Evolutionary conservation across 2,797 vertebrate species (phyloP).

Genomic region (Centroberyx gerrardi): DNA sequence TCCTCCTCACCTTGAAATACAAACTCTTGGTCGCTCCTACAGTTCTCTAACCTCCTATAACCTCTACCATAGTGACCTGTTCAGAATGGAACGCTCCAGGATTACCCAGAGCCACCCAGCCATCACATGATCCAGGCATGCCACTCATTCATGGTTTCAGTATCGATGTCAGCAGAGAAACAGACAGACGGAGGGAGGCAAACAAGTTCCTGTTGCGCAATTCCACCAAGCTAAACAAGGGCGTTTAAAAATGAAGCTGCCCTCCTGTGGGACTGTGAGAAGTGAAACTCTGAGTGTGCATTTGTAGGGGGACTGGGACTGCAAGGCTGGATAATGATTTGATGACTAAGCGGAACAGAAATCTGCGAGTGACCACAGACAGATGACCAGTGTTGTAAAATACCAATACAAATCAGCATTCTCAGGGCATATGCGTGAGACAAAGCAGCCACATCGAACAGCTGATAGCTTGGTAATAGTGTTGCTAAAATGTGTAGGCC

Average conservation of each 20-base stretch:
- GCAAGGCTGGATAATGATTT: slow-evolving; percentile 4
- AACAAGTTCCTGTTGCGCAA: slow-evolving; percentile 74
- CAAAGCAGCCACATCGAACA: slow-evolving; percentile 2
- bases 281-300: slow-evolving; percentile 27
- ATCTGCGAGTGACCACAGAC: slow-evolving; percentile 17
- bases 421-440: slow-evolving; percentile 12
- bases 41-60: slow-evolving; percentile 51
- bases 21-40: slow-evolving; percentile 17
- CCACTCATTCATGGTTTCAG: slow-evolving; percentile 74
- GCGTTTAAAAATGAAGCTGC: slow-evolving; percentile 1
- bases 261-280: slow-evolving; percentile 2
- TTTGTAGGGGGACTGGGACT: background rate
- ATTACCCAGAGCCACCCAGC: slow-evolving; percentile 65
- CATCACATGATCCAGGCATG: slow-evolving; percentile 77
- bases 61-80: slow-evolving; percentile 62
- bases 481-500: slow-evolving; percentile 9
- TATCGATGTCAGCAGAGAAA: slow-evolving; percentile 71
- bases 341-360: slow-evolving; percentile 47
- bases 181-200: slow-evolving; percentile 37
- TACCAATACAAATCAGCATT: slow-evolving; percentile 17
- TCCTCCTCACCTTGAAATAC: background rate
- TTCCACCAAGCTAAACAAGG: background rate
- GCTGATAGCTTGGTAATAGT: background rate
- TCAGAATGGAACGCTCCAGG: slow-evolving; percentile 68
- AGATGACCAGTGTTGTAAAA: slow-evolving; percentile 29